Evolutionary conservation across 1,140 invertebrate species (phyloP), one percentile per base, ranked within the genome.

Genomic region (Drosophila gunungcola): DNA sequence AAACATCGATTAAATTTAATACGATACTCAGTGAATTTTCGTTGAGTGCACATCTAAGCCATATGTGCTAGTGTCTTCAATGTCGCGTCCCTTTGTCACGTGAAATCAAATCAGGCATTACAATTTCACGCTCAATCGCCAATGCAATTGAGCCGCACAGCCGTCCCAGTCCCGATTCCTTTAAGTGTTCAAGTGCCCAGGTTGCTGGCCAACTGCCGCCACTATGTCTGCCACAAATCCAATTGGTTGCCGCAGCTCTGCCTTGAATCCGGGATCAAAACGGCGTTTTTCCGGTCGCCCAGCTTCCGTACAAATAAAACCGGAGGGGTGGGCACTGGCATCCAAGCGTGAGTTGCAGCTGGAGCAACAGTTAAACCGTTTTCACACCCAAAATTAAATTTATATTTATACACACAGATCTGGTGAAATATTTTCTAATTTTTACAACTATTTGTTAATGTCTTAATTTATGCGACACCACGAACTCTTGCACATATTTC

Each of bases 71-170:
- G 16, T 49, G 36, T 51, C 43, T 74, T 65, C 60, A 60, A 68
- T 57, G 34, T 45, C 61, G 34, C 46, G 70, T 73, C 68, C 70
- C 74, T 60, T 73, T 88, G 84, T 84, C 85, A 80, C 77, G 77
- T 90, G 81, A 90, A 90, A 85, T 90, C 78, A 90, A 90, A 90
- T 90, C 86, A 90, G 68, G 85, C 85, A 85, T 90, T 64, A 90
- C 85, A 82, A 90, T 90, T 90, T 90, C 64, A 90, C 72, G 85
- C 80, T 79, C 85, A 90, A 90, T 90, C 78, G 81, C 39, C 49
- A 69, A 55, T 73, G 86, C 80, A 90, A 90, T 90, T 90, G 85
- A 90, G 80, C 78, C 85, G 70, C 85, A 84, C 85, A 89, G 84
- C 84, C 84, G 85, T 84, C 76, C 53, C 80, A 29, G 16, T 73